Base-by-base conservation (phyloP, 1,140 invertebrate species). In the Pinna nobilis region DNA sequence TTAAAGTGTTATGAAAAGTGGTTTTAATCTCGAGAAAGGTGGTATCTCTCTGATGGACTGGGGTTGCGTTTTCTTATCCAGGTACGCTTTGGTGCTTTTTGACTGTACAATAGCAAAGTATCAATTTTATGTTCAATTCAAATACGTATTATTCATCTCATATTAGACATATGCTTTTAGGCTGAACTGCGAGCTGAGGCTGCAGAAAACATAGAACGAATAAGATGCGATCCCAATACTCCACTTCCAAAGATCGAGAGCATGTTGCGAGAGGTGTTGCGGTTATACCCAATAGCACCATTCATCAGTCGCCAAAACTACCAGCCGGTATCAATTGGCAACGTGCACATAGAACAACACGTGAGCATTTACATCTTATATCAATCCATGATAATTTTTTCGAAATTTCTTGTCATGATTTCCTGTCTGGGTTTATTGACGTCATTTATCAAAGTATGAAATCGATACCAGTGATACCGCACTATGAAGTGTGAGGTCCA, bases 121-220 rank as follows among this genome's bases (percentile, higher is more conserved):
- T n/a, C n/a, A n/a, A n/a, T n/a, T n/a, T n/a, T n/a, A n/a, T n/a
- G n/a, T n/a, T n/a, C n/a, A n/a, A n/a, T n/a, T n/a, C n/a, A n/a
- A n/a, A n/a, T n/a, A n/a, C n/a, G n/a, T n/a, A n/a, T n/a, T n/a
- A n/a, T n/a, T n/a, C n/a, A n/a, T n/a, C n/a, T n/a, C n/a, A n/a
- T n/a, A n/a, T n/a, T n/a, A n/a, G n/a, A n/a, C n/a, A 5, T 71
- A 9, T 32, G 15, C 37, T 25, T 44, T 2, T 44, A 81, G 79
- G 47, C 68, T 20, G 76, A 82, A 61, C 61, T 82, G 1, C 64
- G 74, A 37, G 35, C 60, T n/a, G 80, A 81, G 65, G 74, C 73
- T 25, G 73, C 69, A 39, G 57, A 51, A 33, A 50, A 44, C 20
- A 37, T 75, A 11, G 65, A 53, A 9, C 39, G 32, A n/a, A 30